A percentile compares a stretch with the other conserved stretches of the same genome.
Conservation (phyloP, 1,140 invertebrate species). For the Penaeus japonicus region DNA sequence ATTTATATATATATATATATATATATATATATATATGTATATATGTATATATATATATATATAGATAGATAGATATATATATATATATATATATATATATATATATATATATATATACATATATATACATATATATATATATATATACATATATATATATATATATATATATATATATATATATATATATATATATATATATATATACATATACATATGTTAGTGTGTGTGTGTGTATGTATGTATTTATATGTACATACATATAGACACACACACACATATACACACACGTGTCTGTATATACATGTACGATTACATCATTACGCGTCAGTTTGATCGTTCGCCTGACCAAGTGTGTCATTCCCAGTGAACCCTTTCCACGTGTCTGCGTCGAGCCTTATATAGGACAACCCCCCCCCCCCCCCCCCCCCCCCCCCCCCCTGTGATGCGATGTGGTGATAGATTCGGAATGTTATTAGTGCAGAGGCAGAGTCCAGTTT, state of each 20-base stretch:
- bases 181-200: constrained; percentile 1
- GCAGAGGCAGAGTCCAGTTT: too few species aligned
- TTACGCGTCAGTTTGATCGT: not conserved
- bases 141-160: not conserved
- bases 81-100: not conserved
- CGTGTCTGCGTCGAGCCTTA: not conserved
- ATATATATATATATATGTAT: not conserved
- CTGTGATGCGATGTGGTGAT: not conserved
- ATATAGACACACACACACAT: not conserved
- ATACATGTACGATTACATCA: not conserved
- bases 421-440: too few species aligned
- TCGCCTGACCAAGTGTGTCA: not conserved
- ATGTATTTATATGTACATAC: not conserved
- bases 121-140: not conserved
- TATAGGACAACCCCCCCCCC: not conserved
- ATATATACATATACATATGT: not conserved
- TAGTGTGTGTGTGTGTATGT: not conserved
- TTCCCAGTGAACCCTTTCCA: not conserved
- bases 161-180: not conserved
- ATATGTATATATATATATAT: not conserved
- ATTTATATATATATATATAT: not conserved
- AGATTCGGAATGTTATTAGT: not conserved
- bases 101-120: not conserved
- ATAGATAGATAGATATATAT: not conserved
- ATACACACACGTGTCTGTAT: not conserved